phyloP scores from a whole-genome alignment of 2,888 invertebrate genomes.

The Drosophila pegasa region DNA sequence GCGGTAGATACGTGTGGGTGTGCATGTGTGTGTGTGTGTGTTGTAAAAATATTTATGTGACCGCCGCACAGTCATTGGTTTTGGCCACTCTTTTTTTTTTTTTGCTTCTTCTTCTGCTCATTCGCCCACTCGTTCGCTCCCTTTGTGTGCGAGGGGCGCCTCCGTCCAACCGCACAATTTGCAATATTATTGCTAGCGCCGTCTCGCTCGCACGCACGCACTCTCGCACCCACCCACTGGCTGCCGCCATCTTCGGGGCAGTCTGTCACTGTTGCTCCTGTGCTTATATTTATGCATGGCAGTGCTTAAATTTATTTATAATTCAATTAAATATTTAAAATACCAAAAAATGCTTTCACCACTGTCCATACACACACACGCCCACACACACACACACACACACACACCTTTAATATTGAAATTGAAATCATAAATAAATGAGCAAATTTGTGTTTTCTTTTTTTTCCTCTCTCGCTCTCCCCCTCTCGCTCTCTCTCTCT shows the following conservation, averaged over 20 bases:
- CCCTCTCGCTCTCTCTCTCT: too few relatives aligned
- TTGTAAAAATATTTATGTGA: constrained; percentile 72
- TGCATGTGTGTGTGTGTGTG: constrained; percentile 30
- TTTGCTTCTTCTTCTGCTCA: too few relatives aligned
- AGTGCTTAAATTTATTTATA: constrained; percentile 79
- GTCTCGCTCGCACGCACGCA: constrained; percentile 8
- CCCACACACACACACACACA: constrained; percentile 24
- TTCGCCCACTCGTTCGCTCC: too few relatives aligned
- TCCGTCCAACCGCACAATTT: constrained; percentile 46
- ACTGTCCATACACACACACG: constrained; percentile 42
- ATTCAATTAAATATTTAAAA: constrained; percentile 83
- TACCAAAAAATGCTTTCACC: constrained; percentile 80
- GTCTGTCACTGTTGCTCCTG: constrained; percentile 31
- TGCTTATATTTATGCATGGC: constrained; percentile 43
- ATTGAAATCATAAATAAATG: constrained; percentile 81
- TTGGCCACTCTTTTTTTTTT: constrained; percentile 14
- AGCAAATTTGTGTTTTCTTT: constrained; percentile 61
- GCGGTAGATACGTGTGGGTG: constrained; percentile 15
- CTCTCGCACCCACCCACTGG: not conserved
- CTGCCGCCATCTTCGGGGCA: constrained; percentile 11
- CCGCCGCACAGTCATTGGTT: constrained; percentile 62
- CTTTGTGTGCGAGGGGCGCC: constrained; percentile 24
- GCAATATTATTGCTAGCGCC: constrained; percentile 41
- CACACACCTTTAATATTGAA: constrained; percentile 79
- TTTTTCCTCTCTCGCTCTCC: constrained; percentile 13